Base-by-base conservation (phyloP, 1,140 invertebrate species). In the Diabrotica undecimpunctata region DNA sequence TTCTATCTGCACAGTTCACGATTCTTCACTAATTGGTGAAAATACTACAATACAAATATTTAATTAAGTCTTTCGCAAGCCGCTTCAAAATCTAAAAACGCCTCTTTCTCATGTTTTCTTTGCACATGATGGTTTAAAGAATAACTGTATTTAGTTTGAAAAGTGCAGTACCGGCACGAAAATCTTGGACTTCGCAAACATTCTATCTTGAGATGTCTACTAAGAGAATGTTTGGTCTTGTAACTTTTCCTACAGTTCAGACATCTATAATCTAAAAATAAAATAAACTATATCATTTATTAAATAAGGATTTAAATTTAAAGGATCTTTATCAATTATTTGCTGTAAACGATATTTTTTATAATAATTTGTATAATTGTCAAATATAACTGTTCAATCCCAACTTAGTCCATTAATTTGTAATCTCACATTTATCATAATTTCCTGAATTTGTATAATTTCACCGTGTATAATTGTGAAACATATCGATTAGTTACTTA, bases 221-320 rank as follows among this genome's bases (percentile, higher is more conserved):
- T 82, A 72, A 92, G 80, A 73, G 89, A 90, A 57, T 88, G 90
- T 78, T 90, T 79, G 67, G 9, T 35, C 25, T 46, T 55, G 11
- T 63, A 63, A 7, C 11, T 35, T 56, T 41, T 55, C 5, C 5
- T 9, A 46, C 61, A 63, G n/a, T n/a, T 37, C 56, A 50, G 60
- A 54, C 60, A 50, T n/a, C 11, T 13, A 39, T 55, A 10, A 56
- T 11, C 50, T 64, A 56, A 54, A 64, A 54, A 13, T n/a, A 14
- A 35, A n/a, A 9, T 59, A 59, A 59, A 55, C 14, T 55, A 36
- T 25, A 11, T 12, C 51, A 53, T 12, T 53, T 14, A 8, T 12
- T n/a, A 52, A 8, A 52, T 7, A 9, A 1, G 7, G 0, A 52
- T 12, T 7, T 6, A 53, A 8, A 12, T n/a, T 7, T 8, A 52